Conservation (phyloP, 2,797 vertebrate genomes). For the Avahi laniger region DNA sequence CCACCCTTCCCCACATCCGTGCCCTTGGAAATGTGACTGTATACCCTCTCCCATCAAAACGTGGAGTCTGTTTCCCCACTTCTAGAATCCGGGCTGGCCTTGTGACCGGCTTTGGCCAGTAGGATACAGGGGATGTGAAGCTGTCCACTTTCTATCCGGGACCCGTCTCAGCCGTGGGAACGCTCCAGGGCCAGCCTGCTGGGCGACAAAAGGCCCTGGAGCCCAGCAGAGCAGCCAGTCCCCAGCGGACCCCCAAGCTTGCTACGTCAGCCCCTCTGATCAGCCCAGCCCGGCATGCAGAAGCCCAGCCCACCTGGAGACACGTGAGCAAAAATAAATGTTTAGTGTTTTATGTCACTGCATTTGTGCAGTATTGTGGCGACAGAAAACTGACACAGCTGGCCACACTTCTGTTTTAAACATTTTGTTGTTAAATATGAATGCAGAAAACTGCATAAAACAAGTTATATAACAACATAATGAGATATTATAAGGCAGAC, state of each 20-base stretch:
- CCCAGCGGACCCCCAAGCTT: background rate
- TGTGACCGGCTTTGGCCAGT: background rate
- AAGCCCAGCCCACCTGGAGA: background rate
- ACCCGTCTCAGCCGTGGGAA: background rate
- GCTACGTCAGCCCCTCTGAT: background rate
- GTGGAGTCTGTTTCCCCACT: background rate
- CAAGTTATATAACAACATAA: no score
- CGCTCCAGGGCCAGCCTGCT: background rate
- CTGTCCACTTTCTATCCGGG: background rate
- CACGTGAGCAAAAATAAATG: background rate
- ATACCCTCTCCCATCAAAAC: background rate
- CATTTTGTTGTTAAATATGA: no score
- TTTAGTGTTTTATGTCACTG: background rate
- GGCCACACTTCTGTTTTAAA: no score
- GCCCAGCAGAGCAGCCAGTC: background rate
- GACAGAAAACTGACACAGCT: no score
- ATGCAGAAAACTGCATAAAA: no score
- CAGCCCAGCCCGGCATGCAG: background rate
- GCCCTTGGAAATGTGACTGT: background rate
- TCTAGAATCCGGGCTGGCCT: background rate
- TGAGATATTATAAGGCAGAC: no score
- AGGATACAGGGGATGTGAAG: background rate
- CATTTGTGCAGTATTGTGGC: no score
- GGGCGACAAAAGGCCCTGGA: background rate
- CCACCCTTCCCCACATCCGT: no score